Conservation (phyloP, 2,888 invertebrate genomes). For the Acanthoscelides obtectus region DNA sequence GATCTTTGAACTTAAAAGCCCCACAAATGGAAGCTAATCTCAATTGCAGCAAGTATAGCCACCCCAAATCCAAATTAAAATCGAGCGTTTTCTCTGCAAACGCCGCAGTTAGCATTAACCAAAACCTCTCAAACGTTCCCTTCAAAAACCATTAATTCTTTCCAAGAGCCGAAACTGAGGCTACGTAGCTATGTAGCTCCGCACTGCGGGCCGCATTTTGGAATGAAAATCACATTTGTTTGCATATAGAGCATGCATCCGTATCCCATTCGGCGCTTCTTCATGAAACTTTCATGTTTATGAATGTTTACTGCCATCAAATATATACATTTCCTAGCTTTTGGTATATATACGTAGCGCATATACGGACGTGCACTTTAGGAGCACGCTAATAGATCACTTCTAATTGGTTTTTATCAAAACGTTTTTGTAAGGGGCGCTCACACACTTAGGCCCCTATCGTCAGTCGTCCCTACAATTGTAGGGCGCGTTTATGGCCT, state of each 20-base stretch:
- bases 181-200: background rate
- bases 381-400: background rate
- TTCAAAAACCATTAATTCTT: background rate
- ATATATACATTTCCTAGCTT: background rate
- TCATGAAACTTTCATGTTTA: conserved; percentile 8
- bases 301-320: conserved; percentile 8
- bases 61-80: background rate
- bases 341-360: background rate
- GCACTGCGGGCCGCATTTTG: background rate
- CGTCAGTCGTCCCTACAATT: too few relatives aligned
- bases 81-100: background rate
- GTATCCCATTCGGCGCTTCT: background rate
- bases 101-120: background rate
- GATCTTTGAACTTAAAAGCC: too few relatives aligned
- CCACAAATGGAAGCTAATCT: too few relatives aligned
- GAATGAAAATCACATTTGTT: background rate
- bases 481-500: too few relatives aligned
- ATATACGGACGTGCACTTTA: background rate
- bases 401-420: too few relatives aligned
- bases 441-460: too few relatives aligned
- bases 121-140: background rate
- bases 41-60: too few relatives aligned
- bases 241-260: background rate
- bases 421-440: too few relatives aligned
- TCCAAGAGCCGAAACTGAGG: background rate